Evolutionary conservation across 2,888 invertebrate species (phyloP).

Genomic region (Lamellibrachia satsuma): DNA sequence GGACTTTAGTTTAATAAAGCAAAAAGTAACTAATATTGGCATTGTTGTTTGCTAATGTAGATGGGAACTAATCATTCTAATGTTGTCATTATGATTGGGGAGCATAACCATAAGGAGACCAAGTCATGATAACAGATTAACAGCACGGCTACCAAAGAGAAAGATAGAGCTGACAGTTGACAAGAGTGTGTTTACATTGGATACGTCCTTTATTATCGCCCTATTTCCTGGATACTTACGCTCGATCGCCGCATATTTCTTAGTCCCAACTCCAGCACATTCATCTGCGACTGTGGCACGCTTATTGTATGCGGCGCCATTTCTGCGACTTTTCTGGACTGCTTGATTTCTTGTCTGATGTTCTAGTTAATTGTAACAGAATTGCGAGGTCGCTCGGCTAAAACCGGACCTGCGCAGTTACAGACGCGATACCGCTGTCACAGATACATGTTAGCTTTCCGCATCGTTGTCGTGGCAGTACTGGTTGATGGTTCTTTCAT

Average conservation of each 20-base stretch:
- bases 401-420: neutral
- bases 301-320: neutral
- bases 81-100: neutral
- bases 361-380: neutral
- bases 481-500: neutral
- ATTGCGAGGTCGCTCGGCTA: neutral
- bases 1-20: too few relatives aligned
- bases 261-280: neutral
- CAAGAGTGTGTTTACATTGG: conserved; percentile 7
- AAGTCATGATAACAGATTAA: neutral
- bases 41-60: too few relatives aligned
- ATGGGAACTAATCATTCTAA: neutral
- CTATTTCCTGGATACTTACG: neutral
- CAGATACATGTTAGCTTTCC: neutral
- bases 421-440: neutral
- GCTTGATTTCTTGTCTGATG: neutral
- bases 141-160: neutral
- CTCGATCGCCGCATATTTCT: neutral
- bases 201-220: conserved; percentile 17
- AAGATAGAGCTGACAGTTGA: neutral
- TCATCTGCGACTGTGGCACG: conserved; percentile 7
- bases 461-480: neutral
- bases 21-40: too few relatives aligned
- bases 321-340: neutral
- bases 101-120: neutral